A percentile compares a stretch with the other conserved stretches of the same genome.
Evolutionary conservation across 2,888 invertebrate genomes (phyloP).

Genomic region (Rhopalosiphum nymphaeae): DNA sequence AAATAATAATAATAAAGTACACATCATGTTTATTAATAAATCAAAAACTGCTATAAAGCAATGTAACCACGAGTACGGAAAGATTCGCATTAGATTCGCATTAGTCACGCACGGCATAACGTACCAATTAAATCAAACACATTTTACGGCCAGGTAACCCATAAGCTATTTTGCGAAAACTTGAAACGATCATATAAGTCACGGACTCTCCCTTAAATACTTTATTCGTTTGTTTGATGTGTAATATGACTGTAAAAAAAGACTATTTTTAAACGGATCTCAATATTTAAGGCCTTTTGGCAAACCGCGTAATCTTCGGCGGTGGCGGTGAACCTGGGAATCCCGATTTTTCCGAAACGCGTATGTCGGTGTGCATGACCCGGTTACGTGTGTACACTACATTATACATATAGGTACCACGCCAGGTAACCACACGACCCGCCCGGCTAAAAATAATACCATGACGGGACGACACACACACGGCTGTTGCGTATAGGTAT

Average conservation of each 20-base stretch:
- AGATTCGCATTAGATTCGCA: not conserved
- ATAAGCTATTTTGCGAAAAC: not conserved
- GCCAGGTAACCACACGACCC: conserved; percentile 9
- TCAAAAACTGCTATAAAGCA: not conserved
- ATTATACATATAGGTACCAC: not conserved
- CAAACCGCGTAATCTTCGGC: not conserved
- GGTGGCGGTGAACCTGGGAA: not conserved
- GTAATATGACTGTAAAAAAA: not conserved
- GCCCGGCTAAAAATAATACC: conserved; percentile 34
- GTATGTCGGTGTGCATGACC: not conserved
- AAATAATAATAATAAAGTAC: not conserved
- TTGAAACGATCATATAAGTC: not conserved
- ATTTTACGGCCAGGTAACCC: not conserved
- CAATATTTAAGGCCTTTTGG: not conserved
- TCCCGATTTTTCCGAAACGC: not conserved
- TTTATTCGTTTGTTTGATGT: not conserved
- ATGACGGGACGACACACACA: not conserved
- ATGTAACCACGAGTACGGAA: not conserved
- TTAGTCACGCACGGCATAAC: not conserved
- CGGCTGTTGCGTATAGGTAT: not conserved
- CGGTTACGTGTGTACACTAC: not conserved
- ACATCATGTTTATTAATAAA: conserved; percentile 29
- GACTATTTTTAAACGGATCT: conserved; percentile 6
- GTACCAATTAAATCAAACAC: not conserved
- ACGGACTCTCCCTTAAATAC: not conserved